Percentiles rank a stretch among this genome's conserved stretches.
These are phyloP conservation scores for Ectobius pallidus DNA, from an alignment of 2,888 invertebrate genomes.

Conservation along the genomic window DNA sequence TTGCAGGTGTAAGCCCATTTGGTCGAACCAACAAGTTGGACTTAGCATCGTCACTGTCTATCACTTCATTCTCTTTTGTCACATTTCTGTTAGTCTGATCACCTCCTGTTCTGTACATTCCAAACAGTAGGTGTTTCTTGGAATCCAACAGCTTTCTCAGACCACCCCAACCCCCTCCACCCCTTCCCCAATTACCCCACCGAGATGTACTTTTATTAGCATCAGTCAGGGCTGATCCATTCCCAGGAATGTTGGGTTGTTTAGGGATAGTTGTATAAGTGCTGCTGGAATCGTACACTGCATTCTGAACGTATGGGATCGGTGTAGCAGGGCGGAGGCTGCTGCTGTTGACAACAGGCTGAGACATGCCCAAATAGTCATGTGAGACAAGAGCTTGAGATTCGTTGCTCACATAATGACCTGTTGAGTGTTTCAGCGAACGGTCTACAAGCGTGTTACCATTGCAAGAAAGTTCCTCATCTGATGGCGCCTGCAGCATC, in stretches of 20 bases:
- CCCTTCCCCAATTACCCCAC: conserved; percentile 55
- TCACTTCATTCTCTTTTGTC: conserved; percentile 10
- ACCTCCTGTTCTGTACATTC: background rate
- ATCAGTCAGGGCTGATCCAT: conserved; percentile 50
- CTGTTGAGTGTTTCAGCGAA: conserved; percentile 41
- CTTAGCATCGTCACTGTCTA: conserved; percentile 41
- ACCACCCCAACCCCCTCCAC: conserved; percentile 58
- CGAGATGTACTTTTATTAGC: conserved; percentile 20
- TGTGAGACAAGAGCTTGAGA: conserved; percentile 59
- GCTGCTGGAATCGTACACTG: conserved; percentile 60
- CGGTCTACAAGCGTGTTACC: conserved; percentile 53
- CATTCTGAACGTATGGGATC: conserved; percentile 76
- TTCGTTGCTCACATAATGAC: conserved; percentile 49
- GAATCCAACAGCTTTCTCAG: conserved; percentile 57
- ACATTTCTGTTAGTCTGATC: conserved; percentile 6
- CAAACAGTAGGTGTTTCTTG: conserved; percentile 39
- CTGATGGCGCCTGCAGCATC: conserved; percentile 62
- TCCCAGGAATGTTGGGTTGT: conserved; percentile 52
- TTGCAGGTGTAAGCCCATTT: conserved; percentile 19
- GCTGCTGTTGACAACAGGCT: conserved; percentile 25
- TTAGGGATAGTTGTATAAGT: conserved; percentile 50
- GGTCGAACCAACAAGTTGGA: conserved; percentile 41
- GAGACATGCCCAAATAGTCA: conserved; percentile 55
- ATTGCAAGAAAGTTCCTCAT: conserved; percentile 60
- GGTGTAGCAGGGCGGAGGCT: conserved; percentile 61